phyloP scores from a whole-genome alignment of 2,113 vertebrate species.

The Neotragus pygmaeus region DNA sequence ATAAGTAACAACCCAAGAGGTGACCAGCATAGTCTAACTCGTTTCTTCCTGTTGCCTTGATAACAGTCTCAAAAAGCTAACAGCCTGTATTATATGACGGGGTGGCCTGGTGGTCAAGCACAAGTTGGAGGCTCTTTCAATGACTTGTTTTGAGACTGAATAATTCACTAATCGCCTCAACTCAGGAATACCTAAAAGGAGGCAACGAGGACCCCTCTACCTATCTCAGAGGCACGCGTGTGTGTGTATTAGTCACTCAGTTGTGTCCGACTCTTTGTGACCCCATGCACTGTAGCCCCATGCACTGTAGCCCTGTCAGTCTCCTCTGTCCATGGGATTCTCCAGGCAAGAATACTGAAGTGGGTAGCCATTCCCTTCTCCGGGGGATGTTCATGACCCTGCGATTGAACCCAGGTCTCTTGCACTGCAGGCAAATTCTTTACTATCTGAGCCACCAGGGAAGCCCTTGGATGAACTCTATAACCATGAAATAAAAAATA shows the following conservation, averaged over 20 bases:
- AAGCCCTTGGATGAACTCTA: not conserved
- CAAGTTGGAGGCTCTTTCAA: not conserved
- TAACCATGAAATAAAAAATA: not conserved
- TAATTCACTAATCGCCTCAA: not conserved
- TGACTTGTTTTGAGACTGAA: not conserved
- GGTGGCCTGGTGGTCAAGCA: not conserved
- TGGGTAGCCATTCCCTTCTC: not conserved
- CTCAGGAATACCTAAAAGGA: not conserved
- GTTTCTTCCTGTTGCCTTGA: not conserved
- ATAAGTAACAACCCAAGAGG: not conserved
- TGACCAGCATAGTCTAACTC: not conserved
- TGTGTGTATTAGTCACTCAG: not conserved
- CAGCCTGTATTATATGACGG: not conserved
- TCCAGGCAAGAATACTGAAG: not conserved
- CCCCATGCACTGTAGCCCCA: not conserved
- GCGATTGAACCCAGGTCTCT: not conserved
- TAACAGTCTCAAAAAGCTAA: conserved; percentile 2
- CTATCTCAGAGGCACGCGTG: not conserved
- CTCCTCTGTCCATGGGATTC: not conserved
- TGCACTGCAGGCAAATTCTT: not conserved
- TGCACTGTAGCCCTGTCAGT: not conserved
- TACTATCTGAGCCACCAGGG: not conserved
- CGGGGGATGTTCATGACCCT: not conserved
- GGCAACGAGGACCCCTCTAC: not conserved
- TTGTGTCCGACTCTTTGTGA: not conserved